Percentiles rank a stretch among this genome's conserved stretches.
These are phyloP conservation scores for Narcine bancroftii DNA, from an alignment of 2,113 vertebrate species.

Conservation along the genomic window DNA sequence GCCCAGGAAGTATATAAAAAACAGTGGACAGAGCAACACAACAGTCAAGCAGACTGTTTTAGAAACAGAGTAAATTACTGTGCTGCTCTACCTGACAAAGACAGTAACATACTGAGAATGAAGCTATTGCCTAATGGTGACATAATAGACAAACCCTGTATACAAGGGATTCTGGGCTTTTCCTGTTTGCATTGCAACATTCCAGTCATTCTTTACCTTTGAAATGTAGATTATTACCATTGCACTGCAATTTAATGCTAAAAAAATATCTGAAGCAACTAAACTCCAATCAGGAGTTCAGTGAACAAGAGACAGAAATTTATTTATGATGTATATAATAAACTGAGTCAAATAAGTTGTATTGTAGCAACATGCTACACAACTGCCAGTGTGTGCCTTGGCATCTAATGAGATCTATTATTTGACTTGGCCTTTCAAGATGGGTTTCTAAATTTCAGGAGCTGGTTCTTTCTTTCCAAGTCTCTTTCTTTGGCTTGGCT, in stretches of 20 bases:
- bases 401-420: background rate
- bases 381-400: background rate
- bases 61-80: background rate
- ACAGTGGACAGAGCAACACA: background rate
- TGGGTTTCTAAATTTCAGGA: background rate
- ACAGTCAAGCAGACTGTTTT: background rate
- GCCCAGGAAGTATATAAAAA: background rate
- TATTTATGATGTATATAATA: background rate
- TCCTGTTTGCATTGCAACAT: background rate
- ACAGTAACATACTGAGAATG: background rate
- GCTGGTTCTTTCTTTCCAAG: no score
- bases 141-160: background rate
- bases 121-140: background rate
- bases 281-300: background rate
- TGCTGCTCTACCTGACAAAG: background rate
- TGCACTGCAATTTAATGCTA: background rate
- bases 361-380: background rate
- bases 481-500: no score
- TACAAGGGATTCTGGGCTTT: background rate
- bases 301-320: background rate
- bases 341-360: background rate
- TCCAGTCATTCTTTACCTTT: background rate
- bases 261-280: background rate
- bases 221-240: background rate
- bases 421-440: background rate